Conservation (phyloP, 2,797 vertebrate species). For the Karalla daura region DNA sequence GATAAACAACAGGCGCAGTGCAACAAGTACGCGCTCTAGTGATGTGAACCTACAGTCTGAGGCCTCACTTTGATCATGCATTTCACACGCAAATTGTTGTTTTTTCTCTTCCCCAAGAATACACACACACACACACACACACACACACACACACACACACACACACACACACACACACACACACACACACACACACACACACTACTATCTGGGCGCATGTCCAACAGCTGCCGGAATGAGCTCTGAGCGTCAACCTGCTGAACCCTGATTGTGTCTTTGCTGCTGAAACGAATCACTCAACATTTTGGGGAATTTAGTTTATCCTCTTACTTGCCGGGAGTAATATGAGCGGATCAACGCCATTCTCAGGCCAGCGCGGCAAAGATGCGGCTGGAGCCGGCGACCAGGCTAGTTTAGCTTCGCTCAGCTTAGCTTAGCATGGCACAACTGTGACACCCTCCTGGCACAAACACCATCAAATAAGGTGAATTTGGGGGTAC, state of each 20-base stretch:
- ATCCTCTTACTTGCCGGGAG: not conserved
- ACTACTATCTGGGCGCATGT: too few species aligned
- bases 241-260: not conserved
- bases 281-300: not conserved
- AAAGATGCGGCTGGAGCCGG: not conserved
- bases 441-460: not conserved
- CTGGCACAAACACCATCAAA: not conserved
- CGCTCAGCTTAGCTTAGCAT: not conserved
- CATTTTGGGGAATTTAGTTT: not conserved
- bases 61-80: not conserved
- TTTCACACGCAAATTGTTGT: not conserved
- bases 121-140: too few species aligned
- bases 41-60: not conserved
- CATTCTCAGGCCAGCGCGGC: not conserved
- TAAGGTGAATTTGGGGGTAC: not conserved
- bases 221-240: not conserved
- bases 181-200: too few species aligned
- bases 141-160: too few species aligned
- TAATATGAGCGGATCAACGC: not conserved
- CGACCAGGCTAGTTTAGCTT: not conserved
- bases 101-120: not conserved
- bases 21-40: not conserved
- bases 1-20: slow-evolving; percentile 4
- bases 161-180: too few species aligned
- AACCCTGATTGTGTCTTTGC: not conserved